These are phyloP conservation scores for Oophaga pumilio DNA, from an alignment of 2,113 vertebrate genomes.

Conservation along the genomic window DNA sequence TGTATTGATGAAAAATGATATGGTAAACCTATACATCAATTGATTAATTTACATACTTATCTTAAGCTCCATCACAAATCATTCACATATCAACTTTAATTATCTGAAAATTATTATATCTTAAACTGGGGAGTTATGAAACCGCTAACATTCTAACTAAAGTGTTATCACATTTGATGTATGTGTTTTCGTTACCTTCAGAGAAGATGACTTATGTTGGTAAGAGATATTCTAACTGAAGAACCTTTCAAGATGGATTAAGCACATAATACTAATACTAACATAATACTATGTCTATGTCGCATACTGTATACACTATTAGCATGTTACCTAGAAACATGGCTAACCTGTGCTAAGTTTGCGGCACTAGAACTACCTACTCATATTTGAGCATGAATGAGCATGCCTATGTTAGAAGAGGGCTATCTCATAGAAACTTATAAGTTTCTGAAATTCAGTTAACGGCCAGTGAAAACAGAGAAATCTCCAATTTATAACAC, in stretches of 20 bases:
- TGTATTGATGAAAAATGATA: neutral
- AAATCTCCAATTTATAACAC: too few species aligned
- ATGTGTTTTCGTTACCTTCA: neutral
- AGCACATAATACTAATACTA: neutral
- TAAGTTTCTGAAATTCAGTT: too few species aligned
- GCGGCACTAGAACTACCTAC: too few species aligned
- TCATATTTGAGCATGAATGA: too few species aligned
- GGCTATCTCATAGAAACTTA: too few species aligned
- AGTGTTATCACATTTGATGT: conserved; percentile 9
- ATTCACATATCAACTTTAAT: neutral
- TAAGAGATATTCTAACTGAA: neutral
- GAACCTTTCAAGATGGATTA: neutral
- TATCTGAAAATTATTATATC: neutral
- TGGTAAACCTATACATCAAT: neutral
- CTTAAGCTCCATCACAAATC: neutral
- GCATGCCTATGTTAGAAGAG: too few species aligned
- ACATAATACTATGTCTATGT: too few species aligned
- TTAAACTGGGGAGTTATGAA: neutral
- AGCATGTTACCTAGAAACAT: too few species aligned
- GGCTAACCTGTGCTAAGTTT: too few species aligned
- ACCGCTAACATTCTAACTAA: neutral
- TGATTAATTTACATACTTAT: neutral
- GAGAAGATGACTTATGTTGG: neutral
- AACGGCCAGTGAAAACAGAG: too few species aligned
- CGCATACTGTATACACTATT: neutral